A percentile compares a stretch with the other conserved stretches of the same genome.
phyloP scores from a whole-genome alignment of 2,113 vertebrate species.

The Vidua chalybeata region DNA sequence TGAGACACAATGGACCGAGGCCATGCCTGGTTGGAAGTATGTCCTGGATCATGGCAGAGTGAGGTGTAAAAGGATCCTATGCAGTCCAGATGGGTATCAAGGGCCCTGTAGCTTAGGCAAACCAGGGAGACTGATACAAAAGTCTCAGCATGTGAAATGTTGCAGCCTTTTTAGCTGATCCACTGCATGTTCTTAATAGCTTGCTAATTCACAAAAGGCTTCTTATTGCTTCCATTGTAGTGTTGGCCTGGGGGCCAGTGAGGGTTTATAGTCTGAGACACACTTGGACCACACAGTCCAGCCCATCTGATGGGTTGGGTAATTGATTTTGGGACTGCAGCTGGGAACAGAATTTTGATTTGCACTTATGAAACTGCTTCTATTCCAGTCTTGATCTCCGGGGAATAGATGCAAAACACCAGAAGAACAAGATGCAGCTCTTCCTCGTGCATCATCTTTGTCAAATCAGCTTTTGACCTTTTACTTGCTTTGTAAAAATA shows the following conservation, averaged over 20 bases:
- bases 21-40: neutral
- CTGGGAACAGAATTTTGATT: neutral
- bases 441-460: neutral
- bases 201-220: neutral
- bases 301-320: neutral
- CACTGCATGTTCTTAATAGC: neutral
- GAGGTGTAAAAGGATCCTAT: neutral
- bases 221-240: neutral
- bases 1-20: neutral
- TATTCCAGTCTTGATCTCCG: neutral
- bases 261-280: neutral
- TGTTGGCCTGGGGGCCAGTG: neutral
- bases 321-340: neutral
- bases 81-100: neutral
- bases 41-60: neutral
- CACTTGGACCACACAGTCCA: neutral
- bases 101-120: neutral
- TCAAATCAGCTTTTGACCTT: constrained; percentile 24
- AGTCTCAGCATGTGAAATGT: neutral
- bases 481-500: neutral
- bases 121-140: neutral
- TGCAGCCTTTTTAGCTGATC: neutral
- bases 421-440: neutral
- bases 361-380: neutral
- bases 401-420: neutral